Conservation (phyloP, 2,113 vertebrate genomes). For the Trichechus manatus region DNA sequence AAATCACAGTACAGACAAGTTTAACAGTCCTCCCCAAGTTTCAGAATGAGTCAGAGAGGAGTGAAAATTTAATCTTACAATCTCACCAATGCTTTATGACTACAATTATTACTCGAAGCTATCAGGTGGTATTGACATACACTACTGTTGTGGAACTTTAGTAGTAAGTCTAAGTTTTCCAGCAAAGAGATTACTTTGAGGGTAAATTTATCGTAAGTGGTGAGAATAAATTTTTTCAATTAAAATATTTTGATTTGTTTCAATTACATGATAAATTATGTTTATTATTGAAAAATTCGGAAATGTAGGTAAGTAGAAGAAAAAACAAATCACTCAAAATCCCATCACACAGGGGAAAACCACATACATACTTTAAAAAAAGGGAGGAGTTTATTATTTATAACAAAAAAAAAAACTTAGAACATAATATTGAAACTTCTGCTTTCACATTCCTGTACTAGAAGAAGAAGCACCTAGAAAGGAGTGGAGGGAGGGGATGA, state of each 20-base stretch:
- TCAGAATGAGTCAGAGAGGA: constrained; percentile 28
- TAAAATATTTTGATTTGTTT: neutral
- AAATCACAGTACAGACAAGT: constrained; percentile 25
- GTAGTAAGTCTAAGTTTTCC: neutral
- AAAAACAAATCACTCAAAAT: neutral
- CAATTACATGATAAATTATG: neutral
- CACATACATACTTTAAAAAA: neutral
- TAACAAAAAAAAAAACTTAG: neutral
- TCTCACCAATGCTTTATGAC: constrained; percentile 36
- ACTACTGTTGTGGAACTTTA: neutral
- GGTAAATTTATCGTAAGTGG: neutral
- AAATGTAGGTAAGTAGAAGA: neutral
- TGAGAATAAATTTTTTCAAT: constrained; percentile 35
- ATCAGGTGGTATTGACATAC: neutral
- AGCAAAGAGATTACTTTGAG: neutral
- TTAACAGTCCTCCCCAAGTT: neutral
- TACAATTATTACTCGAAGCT: constrained; percentile 20
- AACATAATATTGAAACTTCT: neutral
- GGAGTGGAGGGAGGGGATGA: neutral
- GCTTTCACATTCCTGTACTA: constrained; percentile 18
- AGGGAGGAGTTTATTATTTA: too few relatives aligned
- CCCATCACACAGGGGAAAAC: neutral
- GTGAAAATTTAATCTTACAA: constrained; percentile 57
- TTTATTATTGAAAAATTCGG: neutral
- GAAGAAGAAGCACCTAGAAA: constrained; percentile 21